phyloP scores from a whole-genome alignment of 2,113 vertebrate species.

The Austrofundulus limnaeus region DNA sequence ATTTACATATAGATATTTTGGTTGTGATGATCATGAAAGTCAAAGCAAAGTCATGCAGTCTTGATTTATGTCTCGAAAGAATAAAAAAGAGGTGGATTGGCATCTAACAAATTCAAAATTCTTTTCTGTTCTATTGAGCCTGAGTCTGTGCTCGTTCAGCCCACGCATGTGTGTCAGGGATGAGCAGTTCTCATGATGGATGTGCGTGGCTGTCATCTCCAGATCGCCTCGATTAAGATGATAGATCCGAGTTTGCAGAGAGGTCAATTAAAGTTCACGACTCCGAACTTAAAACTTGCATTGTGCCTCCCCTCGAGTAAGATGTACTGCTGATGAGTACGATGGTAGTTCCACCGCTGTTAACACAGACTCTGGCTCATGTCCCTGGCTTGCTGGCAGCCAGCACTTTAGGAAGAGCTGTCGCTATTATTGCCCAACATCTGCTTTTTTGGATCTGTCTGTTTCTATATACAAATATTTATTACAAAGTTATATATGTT shows the following conservation, averaged over 20 bases:
- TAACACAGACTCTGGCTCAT: neutral
- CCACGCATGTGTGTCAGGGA: slow-evolving; percentile 36
- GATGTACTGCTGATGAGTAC: slow-evolving; percentile 3
- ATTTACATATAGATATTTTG: slow-evolving; percentile 45
- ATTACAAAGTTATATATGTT: neutral
- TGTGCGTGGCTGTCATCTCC: slow-evolving; percentile 38
- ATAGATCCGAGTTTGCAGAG: slow-evolving; percentile 45
- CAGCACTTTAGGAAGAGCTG: slow-evolving; percentile 6
- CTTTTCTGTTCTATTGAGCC: slow-evolving; percentile 26
- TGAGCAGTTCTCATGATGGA: slow-evolving; percentile 50
- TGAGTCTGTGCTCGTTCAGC: slow-evolving; percentile 33
- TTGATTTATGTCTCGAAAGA: slow-evolving; percentile 13
- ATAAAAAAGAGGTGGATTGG: slow-evolving; percentile 1
- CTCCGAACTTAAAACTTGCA: slow-evolving; percentile 13
- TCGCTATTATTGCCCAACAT: slow-evolving; percentile 25
- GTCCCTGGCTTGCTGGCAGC: no score
- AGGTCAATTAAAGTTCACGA: slow-evolving; percentile 61
- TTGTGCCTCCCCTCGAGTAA: slow-evolving; percentile 27
- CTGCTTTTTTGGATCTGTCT: slow-evolving; percentile 13
- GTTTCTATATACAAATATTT: slow-evolving; percentile 1
- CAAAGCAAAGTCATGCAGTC: slow-evolving; percentile 43
- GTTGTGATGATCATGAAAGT: slow-evolving; percentile 34
- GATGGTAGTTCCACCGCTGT: neutral
- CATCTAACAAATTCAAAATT: slow-evolving; percentile 7
- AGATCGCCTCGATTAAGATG: slow-evolving; percentile 59